A percentile compares a stretch with the other conserved stretches of the same genome.
phyloP scores from a whole-genome alignment of 2,113 vertebrate genomes.

The Nycticorax nycticorax region DNA sequence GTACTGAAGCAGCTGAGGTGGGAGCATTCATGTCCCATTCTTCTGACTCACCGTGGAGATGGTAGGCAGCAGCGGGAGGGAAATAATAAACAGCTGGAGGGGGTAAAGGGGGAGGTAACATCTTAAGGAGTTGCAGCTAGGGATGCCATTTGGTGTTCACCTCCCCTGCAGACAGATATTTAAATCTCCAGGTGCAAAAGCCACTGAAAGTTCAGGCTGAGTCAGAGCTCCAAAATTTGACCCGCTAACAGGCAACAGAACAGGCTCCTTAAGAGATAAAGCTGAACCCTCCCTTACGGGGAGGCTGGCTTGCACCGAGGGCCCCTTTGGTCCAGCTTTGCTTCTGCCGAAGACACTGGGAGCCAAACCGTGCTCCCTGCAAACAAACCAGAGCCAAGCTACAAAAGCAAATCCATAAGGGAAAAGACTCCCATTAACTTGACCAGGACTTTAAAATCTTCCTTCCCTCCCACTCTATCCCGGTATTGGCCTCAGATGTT shows the following conservation, averaged over 20 bases:
- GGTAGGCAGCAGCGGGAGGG: background rate
- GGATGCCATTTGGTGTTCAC: constrained; percentile 18
- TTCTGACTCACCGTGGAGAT: constrained; percentile 38
- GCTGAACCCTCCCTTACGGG: background rate
- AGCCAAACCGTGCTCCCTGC: background rate
- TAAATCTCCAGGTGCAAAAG: constrained; percentile 55
- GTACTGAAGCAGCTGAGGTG: background rate
- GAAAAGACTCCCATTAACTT: background rate
- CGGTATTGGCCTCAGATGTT: background rate
- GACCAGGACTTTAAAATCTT: background rate
- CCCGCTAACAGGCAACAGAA: background rate
- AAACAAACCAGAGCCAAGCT: background rate
- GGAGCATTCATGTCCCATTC: constrained; percentile 13
- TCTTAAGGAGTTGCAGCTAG: constrained; percentile 3
- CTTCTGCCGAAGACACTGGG: background rate
- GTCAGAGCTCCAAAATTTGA: constrained; percentile 14
- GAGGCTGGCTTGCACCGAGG: background rate
- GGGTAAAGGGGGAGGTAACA: background rate
- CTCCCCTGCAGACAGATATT: constrained; percentile 53
- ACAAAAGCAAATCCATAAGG: background rate
- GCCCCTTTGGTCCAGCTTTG: background rate
- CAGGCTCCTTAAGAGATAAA: background rate
- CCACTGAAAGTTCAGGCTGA: constrained; percentile 57
- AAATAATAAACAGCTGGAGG: constrained; percentile 50
- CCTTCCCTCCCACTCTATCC: background rate